phyloP scores from a whole-genome alignment of 2,113 vertebrate genomes.

The Syrrhaptes paradoxus region DNA sequence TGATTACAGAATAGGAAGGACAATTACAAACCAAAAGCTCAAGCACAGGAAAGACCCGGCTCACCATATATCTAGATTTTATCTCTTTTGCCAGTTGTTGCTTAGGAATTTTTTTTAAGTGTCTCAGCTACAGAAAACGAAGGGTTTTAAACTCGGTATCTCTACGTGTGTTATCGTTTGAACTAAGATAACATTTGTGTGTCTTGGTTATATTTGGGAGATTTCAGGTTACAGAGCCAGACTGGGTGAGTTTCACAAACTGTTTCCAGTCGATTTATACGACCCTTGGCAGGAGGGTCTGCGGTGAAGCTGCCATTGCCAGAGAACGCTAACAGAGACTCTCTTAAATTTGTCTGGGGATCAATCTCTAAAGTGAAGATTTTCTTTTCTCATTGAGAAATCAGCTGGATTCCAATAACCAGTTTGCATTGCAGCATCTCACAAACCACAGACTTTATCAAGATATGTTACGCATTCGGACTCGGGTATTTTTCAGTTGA shows the following conservation, averaged over 20 bases:
- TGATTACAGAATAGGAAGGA: neutral
- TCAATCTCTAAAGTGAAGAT: neutral
- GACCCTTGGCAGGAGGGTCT: too few species aligned
- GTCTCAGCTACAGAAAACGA: neutral
- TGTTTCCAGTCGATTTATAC: neutral
- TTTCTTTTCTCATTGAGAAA: neutral
- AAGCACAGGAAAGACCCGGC: neutral
- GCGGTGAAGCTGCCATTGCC: neutral
- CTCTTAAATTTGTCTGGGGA: neutral
- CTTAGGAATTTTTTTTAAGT: neutral
- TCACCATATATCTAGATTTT: neutral
- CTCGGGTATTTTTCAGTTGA: neutral
- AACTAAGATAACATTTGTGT: neutral
- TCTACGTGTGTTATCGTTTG: neutral
- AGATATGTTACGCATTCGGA: rapidly evolving
- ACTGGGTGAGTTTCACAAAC: neutral
- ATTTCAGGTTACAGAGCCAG: neutral
- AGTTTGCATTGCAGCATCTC: neutral
- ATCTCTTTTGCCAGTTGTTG: neutral
- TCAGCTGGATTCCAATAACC: neutral
- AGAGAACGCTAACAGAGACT: neutral
- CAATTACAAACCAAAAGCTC: neutral
- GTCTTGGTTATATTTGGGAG: neutral
- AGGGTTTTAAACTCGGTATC: neutral
- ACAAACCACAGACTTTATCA: neutral